Evolutionary conservation across 2,888 invertebrate species (phyloP), one percentile per base, ranked within the genome.

Genomic region (Eilema sororculum): DNA sequence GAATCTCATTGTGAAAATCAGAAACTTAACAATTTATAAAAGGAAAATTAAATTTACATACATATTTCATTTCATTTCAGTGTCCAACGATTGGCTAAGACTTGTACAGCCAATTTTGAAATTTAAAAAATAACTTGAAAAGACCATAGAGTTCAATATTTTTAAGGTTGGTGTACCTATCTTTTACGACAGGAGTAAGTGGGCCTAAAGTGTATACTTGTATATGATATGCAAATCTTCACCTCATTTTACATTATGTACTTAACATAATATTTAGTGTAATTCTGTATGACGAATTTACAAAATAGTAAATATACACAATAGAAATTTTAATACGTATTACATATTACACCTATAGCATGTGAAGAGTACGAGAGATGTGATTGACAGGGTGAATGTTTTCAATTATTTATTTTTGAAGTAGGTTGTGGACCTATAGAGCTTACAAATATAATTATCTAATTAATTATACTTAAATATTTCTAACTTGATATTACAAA

Each of bases 271-370:
- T n/a, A 30, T 33, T 13, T 59, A 52, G 52, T n/a, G 20, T 9
- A 52, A n/a, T n/a, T n/a, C n/a, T 52, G 52, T 67, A 59, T 72
- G 69, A 72, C 65, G 87, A 95, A 75, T 72, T 73, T 72, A 70
- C 68, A 69, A 68, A 92, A 52, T 30, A 12, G n/a, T 52, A 52
- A n/a, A 20, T 65, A n/a, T 30, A 65, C 30, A 25, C 16, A 1
- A 65, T 52, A n/a, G n/a, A 52, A 52, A 52, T 52, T 4, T 25
- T 37, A 25, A 61, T 30, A 28, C 30, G 24, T 24, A n/a, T n/a
- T 30, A 28, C 24, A 33, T 52, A n/a, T n/a, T 52, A n/a, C n/a
- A 52, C n/a, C n/a, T 2, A n/a, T 52, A n/a, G 52, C 52, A 52
- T 52, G 52, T n/a, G n/a, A 61, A 33, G 37, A 25, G 24, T 22